Conservation (phyloP, 2,888 invertebrate genomes). For the Dolichomitus sp. region DNA sequence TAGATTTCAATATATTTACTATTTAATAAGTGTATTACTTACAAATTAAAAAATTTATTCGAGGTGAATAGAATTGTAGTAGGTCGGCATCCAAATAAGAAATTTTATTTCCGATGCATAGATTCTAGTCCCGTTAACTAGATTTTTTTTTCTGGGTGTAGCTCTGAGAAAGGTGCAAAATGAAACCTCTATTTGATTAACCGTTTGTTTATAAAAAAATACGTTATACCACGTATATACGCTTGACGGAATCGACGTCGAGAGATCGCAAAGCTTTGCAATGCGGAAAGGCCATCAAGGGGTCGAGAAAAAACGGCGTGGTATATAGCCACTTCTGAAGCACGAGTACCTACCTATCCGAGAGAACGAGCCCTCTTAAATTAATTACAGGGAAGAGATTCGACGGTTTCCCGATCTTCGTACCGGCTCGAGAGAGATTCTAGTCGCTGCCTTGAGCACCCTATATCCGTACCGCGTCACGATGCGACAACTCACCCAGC, state of each 20-base stretch:
- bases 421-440: conserved; percentile 57
- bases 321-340: conserved; percentile 15
- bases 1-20: too few relatives aligned
- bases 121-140: too few relatives aligned
- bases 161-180: too few relatives aligned
- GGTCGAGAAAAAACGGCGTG: conserved; percentile 41
- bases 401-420: conserved; percentile 77
- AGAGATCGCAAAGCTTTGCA: conserved; percentile 36
- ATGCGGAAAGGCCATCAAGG: conserved; percentile 54
- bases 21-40: too few relatives aligned
- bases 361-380: conserved; percentile 83
- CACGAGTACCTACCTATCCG: conserved; percentile 70
- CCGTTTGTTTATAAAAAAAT: too few relatives aligned
- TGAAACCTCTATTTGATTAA: too few relatives aligned
- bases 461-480: conserved; percentile 33
- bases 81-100: too few relatives aligned
- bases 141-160: too few relatives aligned
- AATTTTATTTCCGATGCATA: too few relatives aligned
- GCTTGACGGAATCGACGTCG: conserved; percentile 45
- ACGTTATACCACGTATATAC: neutral
- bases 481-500: conserved; percentile 44
- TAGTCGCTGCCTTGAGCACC: conserved; percentile 13
- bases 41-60: too few relatives aligned
- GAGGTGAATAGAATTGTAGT: too few relatives aligned
- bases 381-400: conserved; percentile 85